These are phyloP conservation scores for Aporrectodea caliginosa DNA, from an alignment of 1,140 invertebrate genomes.

Conservation along the genomic window DNA sequence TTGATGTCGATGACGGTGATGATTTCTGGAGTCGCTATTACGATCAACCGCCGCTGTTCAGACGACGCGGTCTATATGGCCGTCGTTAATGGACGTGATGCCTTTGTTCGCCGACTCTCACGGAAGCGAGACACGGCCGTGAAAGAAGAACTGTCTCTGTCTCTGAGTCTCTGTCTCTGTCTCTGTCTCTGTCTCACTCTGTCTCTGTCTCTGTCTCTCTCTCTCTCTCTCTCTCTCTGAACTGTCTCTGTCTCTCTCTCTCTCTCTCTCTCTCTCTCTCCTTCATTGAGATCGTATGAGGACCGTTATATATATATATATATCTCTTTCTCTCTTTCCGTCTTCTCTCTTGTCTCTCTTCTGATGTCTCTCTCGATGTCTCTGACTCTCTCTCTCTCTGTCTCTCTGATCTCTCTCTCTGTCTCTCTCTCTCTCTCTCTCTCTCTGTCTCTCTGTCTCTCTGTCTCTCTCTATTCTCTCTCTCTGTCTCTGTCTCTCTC, in stretches of 20 bases:
- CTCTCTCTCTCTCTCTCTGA: background rate
- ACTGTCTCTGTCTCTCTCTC: background rate
- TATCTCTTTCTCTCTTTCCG: background rate
- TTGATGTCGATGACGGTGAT: too few species aligned
- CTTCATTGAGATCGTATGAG: too few species aligned
- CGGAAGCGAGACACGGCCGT: too few species aligned
- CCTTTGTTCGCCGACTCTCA: too few species aligned
- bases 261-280: background rate
- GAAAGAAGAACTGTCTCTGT: too few species aligned
- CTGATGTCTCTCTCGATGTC: background rate
- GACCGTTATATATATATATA: too few species aligned
- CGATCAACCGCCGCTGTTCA: too few species aligned
- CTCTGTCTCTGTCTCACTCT: constrained; percentile 3
- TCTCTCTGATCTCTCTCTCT: background rate
- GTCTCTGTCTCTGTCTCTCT: constrained; percentile 1
- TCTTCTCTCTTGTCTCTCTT: background rate
- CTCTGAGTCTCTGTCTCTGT: constrained; percentile 3
- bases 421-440: background rate
- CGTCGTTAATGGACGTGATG: too few species aligned
- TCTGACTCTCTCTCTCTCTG: background rate
- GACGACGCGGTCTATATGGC: too few species aligned
- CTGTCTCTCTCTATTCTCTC: background rate
- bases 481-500: background rate
- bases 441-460: background rate
- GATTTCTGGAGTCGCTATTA: too few species aligned